Conservation (phyloP, 2,113 vertebrate species). For the Sebastes fasciatus region DNA sequence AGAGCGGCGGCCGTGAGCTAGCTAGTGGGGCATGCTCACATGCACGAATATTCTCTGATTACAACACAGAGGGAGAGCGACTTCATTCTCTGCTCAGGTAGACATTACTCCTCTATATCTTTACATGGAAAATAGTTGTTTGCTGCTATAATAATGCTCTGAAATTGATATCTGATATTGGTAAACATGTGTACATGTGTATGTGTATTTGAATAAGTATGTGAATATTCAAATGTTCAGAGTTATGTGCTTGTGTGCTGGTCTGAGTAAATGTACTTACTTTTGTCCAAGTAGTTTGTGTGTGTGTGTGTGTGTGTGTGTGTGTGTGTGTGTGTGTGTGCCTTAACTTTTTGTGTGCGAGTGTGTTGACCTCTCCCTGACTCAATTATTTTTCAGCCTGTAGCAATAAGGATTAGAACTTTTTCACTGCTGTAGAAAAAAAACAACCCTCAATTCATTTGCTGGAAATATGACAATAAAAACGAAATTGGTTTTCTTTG, state of each 20-base stretch:
- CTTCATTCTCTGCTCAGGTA: too few relatives aligned
- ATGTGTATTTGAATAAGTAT: background rate
- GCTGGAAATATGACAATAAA: slow-evolving; percentile 76
- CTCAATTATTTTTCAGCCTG: slow-evolving; percentile 76
- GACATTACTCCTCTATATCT: too few relatives aligned
- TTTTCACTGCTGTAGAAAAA: slow-evolving; percentile 56
- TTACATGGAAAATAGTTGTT: too few relatives aligned
- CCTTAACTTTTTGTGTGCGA: slow-evolving; percentile 20
- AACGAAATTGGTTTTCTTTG: slow-evolving; percentile 75
- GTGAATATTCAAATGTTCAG: background rate
- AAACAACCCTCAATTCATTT: slow-evolving; percentile 63
- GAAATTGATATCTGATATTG: too few relatives aligned
- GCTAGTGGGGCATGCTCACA: too few relatives aligned
- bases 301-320: background rate
- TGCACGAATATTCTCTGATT: too few relatives aligned
- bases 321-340: slow-evolving; percentile 9
- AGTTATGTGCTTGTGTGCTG: background rate
- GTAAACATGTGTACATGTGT: background rate
- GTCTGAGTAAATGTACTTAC: background rate
- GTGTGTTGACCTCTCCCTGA: slow-evolving; percentile 58
- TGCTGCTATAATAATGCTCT: too few relatives aligned
- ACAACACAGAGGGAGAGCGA: too few relatives aligned
- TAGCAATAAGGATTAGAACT: slow-evolving; percentile 81
- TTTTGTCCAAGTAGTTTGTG: background rate
- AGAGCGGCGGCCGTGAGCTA: too few relatives aligned